phyloP scores from a whole-genome alignment of 2,888 invertebrate species.

The Dicycla oo region DNA sequence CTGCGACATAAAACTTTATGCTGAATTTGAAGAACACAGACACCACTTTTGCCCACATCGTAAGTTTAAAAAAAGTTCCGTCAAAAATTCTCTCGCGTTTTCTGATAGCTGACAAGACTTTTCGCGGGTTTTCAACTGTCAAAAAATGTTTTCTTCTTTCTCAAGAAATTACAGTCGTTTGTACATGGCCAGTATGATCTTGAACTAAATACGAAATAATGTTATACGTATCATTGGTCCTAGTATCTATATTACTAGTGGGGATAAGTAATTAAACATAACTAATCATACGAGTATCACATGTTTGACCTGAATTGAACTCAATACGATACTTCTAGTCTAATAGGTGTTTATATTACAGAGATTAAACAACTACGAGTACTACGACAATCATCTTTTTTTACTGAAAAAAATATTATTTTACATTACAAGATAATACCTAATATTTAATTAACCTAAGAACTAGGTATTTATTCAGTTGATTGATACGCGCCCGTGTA shows the following conservation, averaged over 20 bases:
- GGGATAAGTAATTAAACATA: slow-evolving; percentile 30
- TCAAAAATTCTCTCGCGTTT: slow-evolving; percentile 22
- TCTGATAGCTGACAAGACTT: background rate
- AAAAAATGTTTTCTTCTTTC: slow-evolving; percentile 4
- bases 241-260: slow-evolving; percentile 10
- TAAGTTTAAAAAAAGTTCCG: slow-evolving; percentile 25
- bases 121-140: slow-evolving; percentile 4
- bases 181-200: slow-evolving; percentile 1
- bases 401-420: background rate
- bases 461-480: background rate
- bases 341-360: slow-evolving; percentile 4
- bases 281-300: slow-evolving; percentile 17
- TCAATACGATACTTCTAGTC: slow-evolving; percentile 18
- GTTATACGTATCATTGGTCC: slow-evolving; percentile 4
- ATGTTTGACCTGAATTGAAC: slow-evolving; percentile 38
- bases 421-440: background rate
- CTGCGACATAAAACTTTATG: slow-evolving; percentile 71
- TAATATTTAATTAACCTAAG: background rate
- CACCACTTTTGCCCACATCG: slow-evolving; percentile 26
- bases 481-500: background rate
- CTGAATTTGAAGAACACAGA: slow-evolving; percentile 33
- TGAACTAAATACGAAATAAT: slow-evolving; percentile 23
- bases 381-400: background rate
- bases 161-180: background rate
- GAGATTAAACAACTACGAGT: background rate